A percentile compares a stretch with the other conserved stretches of the same genome.
Evolutionary conservation across 2,888 invertebrate species (phyloP).

Genomic region (Dione juno): DNA sequence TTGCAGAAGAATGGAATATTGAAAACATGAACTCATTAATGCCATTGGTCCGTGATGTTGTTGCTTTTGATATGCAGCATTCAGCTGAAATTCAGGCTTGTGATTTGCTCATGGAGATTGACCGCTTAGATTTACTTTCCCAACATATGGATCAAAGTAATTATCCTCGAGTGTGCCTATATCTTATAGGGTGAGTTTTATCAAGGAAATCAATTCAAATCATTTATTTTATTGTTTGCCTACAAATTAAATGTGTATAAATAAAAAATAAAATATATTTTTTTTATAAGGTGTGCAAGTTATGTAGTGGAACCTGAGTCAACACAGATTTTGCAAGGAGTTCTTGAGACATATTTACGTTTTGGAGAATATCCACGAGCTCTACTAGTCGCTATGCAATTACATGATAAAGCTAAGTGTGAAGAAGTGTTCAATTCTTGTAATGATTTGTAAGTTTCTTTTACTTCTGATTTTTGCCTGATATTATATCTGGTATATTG

Average conservation of each 20-base stretch:
- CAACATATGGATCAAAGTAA: slow-evolving; percentile 94
- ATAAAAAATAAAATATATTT: background rate
- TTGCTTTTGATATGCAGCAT: slow-evolving; percentile 97
- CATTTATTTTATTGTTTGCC: background rate
- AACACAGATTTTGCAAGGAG: slow-evolving; percentile 90
- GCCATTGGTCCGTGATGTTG: slow-evolving; percentile 92
- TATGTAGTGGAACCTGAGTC: slow-evolving; percentile 98
- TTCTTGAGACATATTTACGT: slow-evolving; percentile 92
- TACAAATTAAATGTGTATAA: background rate
- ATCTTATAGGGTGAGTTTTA: slow-evolving; percentile 85
- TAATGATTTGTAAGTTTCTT: slow-evolving; percentile 88
- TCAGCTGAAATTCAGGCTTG: slow-evolving; percentile 99
- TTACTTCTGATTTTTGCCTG: background rate
- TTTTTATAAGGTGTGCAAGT: slow-evolving; percentile 90
- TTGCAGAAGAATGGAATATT: slow-evolving; percentile 92
- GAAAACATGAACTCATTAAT: slow-evolving; percentile 85
- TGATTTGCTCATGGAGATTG: slow-evolving; percentile 98
- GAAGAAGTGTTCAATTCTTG: slow-evolving; percentile 93
- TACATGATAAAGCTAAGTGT: slow-evolving; percentile 91
- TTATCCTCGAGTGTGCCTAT: slow-evolving; percentile 96
- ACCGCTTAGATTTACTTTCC: slow-evolving; percentile 92
- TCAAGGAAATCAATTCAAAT: background rate
- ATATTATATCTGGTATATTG: background rate
- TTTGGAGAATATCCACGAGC: slow-evolving; percentile 96
- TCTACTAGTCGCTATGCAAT: slow-evolving; percentile 94